These are phyloP conservation scores for Lycaena phlaeas DNA, from an alignment of 2,888 invertebrate species.

Conservation along the genomic window DNA sequence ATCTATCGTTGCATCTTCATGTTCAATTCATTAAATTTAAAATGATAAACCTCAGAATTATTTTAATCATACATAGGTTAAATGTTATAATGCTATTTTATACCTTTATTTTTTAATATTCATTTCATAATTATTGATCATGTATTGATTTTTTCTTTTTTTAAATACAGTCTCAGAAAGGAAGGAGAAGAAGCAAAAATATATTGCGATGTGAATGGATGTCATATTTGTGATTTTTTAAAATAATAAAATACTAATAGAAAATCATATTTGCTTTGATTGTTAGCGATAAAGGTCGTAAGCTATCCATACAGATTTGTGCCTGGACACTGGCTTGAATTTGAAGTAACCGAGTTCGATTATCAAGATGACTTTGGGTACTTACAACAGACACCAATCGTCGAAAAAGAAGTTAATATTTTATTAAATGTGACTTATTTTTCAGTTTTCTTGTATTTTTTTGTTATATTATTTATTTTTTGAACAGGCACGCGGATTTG, in stretches of 20 bases:
- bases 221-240: neutral
- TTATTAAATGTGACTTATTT: slow-evolving; percentile 4
- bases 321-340: neutral
- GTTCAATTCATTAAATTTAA: no score
- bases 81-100: no score
- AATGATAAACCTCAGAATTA: no score
- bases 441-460: slow-evolving; percentile 8
- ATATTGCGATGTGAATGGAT: slow-evolving; percentile 13
- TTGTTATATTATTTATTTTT: slow-evolving; percentile 14
- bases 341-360: neutral
- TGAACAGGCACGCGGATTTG: slow-evolving; percentile 70
- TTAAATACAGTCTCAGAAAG: no score
- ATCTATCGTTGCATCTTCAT: no score
- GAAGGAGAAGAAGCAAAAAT: no score
- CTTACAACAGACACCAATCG: slow-evolving; percentile 63
- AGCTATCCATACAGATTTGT: neutral
- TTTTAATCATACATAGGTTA: no score
- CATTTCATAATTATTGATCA: no score
- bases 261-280: neutral
- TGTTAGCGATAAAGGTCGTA: neutral
- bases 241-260: neutral
- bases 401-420: slow-evolving; percentile 51
- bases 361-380: slow-evolving; percentile 56
- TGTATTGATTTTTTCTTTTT: no score
- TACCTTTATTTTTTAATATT: no score